Percentiles rank a stretch among this genome's conserved stretches.
These are phyloP conservation scores for Drosophila pseudotakahashii DNA, from an alignment of 2,888 invertebrate genomes.

Conservation along the genomic window DNA sequence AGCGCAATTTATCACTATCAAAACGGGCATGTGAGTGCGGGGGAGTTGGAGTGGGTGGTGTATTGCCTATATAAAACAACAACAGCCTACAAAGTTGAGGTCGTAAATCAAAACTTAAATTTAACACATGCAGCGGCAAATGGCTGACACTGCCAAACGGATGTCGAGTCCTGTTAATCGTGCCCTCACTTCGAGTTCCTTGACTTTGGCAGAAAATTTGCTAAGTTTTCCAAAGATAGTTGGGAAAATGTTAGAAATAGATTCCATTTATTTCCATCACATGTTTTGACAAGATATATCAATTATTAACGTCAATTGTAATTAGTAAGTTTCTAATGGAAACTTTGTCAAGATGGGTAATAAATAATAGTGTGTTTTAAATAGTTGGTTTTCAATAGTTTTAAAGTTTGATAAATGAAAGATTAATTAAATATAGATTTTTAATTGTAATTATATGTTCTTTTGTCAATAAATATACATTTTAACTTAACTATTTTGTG, in stretches of 20 bases:
- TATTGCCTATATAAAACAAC: conserved; percentile 65
- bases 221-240: background rate
- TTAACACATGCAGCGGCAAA: conserved; percentile 80
- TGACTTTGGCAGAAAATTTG: conserved; percentile 18
- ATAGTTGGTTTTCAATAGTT: too few relatives aligned
- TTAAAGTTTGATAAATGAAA: too few relatives aligned
- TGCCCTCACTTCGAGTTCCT: conserved; percentile 33
- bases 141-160: conserved; percentile 64
- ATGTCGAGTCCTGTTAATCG: conserved; percentile 47
- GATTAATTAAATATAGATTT: too few relatives aligned
- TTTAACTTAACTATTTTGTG: too few relatives aligned
- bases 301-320: background rate
- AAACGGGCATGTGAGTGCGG: conserved; percentile 41
- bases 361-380: too few relatives aligned
- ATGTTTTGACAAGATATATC: background rate
- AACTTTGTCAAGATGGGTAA: background rate
- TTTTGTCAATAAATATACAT: too few relatives aligned
- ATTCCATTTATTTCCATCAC: background rate
- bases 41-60: background rate
- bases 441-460: too few relatives aligned
- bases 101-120: conserved; percentile 83
- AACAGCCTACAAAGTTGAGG: conserved; percentile 75
- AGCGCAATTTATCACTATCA: conserved; percentile 83
- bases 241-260: background rate
- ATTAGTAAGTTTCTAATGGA: background rate